Evolutionary conservation across 2,797 vertebrate genomes (phyloP).

Genomic region (Pseudochromis fuscus): DNA sequence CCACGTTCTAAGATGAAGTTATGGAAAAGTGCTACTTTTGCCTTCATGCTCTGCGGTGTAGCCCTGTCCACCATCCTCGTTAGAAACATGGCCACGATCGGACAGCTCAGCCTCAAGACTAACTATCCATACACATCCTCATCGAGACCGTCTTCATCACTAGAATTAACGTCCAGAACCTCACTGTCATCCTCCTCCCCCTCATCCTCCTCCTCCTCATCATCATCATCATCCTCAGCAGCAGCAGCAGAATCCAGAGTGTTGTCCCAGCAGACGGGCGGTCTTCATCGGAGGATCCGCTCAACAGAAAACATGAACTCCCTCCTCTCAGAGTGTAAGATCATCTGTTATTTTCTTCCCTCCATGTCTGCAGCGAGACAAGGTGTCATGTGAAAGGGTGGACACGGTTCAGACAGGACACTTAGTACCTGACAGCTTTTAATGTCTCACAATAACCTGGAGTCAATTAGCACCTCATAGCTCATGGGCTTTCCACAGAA

Average conservation of each 20-base stretch:
- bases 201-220: conserved; percentile 52
- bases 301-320: conserved; percentile 86
- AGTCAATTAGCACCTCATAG: conserved; percentile 68
- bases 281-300: conserved; percentile 85
- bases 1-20: conserved; percentile 97
- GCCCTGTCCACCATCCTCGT: conserved; percentile 91
- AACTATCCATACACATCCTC: conserved; percentile 57
- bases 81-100: conserved; percentile 87
- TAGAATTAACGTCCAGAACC: conserved; percentile 41
- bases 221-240: conserved; percentile 57
- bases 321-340: conserved; percentile 94
- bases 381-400: conserved; percentile 45
- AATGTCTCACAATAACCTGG: conserved; percentile 41
- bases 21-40: conserved; percentile 96
- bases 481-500: conserved; percentile 42
- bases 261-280: conserved; percentile 49
- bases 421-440: conserved; percentile 49
- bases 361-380: conserved; percentile 45
- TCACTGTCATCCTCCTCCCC: conserved; percentile 22
- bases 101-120: conserved; percentile 63
- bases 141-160: conserved; percentile 47
- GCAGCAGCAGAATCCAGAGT: conserved; percentile 40
- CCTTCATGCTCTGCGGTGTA: conserved; percentile 93
- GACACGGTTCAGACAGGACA: conserved; percentile 31
- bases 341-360: conserved; percentile 43